These are phyloP conservation scores for Salminus brasiliensis DNA, from an alignment of 2,113 vertebrate species.

Conservation along the genomic window DNA sequence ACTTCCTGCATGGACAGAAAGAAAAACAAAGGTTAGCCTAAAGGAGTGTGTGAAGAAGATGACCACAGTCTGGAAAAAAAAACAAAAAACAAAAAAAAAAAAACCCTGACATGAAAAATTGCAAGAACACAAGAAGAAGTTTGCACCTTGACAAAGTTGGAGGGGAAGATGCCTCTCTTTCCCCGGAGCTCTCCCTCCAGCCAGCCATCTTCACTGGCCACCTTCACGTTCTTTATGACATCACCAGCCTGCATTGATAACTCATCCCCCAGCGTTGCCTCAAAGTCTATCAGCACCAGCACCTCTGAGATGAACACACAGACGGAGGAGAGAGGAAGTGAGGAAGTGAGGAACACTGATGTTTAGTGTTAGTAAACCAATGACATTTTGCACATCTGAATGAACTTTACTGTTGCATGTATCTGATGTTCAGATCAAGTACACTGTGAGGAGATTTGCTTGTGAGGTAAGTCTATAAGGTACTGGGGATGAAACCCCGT, in stretches of 20 bases:
- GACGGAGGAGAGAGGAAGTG: not conserved
- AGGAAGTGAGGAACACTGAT: not conserved
- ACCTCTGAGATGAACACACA: constrained; percentile 70
- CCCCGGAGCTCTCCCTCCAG: constrained; percentile 78
- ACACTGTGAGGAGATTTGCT: no score
- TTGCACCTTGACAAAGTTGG: constrained; percentile 78
- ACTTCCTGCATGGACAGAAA: constrained; percentile 71
- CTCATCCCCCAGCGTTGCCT: constrained; percentile 75
- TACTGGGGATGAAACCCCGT: no score
- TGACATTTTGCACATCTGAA: no score
- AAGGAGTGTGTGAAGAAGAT: not conserved
- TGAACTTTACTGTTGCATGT: no score
- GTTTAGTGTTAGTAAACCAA: no score
- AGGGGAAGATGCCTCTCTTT: constrained; percentile 80
- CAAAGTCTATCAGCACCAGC: constrained; percentile 80
- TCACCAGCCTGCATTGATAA: constrained; percentile 74
- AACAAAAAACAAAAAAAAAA: no score
- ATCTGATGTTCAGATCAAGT: no score
- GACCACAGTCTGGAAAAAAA: not conserved
- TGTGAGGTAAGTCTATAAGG: no score
- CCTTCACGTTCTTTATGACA: constrained; percentile 78
- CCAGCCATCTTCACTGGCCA: constrained; percentile 77
- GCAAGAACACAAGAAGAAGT: not conserved
- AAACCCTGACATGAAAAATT: not conserved
- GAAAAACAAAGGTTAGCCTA: constrained; percentile 7